These are phyloP conservation scores for Prietella phreatophila DNA, from an alignment of 2,113 vertebrate species.

Conservation along the genomic window DNA sequence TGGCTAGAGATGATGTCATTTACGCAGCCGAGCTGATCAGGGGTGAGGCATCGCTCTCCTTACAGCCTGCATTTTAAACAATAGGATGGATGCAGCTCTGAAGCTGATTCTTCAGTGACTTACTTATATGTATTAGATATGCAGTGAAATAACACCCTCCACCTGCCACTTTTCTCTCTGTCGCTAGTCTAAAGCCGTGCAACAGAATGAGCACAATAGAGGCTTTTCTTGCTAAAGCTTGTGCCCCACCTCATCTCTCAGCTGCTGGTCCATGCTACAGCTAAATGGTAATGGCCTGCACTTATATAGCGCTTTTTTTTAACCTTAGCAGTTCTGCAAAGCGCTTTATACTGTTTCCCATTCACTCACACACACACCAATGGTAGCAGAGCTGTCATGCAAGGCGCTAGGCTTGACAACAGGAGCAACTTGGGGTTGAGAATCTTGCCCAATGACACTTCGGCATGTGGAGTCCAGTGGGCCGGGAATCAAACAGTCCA, in stretches of 20 bases:
- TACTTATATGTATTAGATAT: not conserved
- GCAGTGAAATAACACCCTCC: not conserved
- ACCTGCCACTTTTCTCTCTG: not conserved
- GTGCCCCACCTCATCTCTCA: not conserved
- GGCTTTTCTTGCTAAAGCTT: not conserved
- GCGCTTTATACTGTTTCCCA: too few relatives aligned
- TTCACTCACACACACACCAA: too few relatives aligned
- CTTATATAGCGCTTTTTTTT: too few relatives aligned
- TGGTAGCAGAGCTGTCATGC: too few relatives aligned
- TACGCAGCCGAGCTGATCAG: constrained; percentile 13
- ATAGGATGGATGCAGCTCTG: not conserved
- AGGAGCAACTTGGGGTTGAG: too few relatives aligned
- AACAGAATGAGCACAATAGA: not conserved
- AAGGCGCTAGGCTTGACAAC: too few relatives aligned
- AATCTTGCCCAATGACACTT: too few relatives aligned
- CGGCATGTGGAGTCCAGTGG: too few relatives aligned
- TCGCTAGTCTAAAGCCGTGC: not conserved
- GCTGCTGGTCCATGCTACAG: not conserved
- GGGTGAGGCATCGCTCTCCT: constrained; percentile 26
- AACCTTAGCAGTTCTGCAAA: too few relatives aligned
- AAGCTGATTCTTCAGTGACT: constrained; percentile 12
- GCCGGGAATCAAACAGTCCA: too few relatives aligned
- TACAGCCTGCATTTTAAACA: constrained; percentile 26
- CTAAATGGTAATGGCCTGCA: not conserved
- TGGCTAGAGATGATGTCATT: constrained; percentile 41